Evolutionary conservation across 1,140 invertebrate species (phyloP).

Genomic region (Habropoda laboriosa): DNA sequence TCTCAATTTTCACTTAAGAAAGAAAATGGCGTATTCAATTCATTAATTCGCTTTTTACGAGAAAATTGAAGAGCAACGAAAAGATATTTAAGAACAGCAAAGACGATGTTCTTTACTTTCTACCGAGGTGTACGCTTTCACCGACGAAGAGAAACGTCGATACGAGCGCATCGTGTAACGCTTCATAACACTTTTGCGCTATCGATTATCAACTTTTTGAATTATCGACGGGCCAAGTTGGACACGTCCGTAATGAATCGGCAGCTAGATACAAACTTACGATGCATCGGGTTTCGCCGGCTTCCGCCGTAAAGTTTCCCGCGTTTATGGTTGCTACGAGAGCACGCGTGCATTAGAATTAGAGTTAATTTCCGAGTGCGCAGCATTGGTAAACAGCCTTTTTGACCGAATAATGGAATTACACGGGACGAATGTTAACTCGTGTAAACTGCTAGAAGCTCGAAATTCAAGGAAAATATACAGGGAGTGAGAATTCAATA

Average conservation of each 20-base stretch:
- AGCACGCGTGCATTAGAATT: background rate
- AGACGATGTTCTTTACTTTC: too few species aligned
- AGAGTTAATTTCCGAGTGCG: background rate
- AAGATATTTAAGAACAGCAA: too few species aligned
- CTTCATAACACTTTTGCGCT: constrained; percentile 13
- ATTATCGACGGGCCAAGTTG: constrained; percentile 23
- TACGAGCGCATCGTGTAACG: background rate
- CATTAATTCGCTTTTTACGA: too few species aligned
- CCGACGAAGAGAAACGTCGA: background rate
- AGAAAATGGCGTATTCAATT: too few species aligned
- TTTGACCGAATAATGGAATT: too few species aligned
- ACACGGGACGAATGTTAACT: background rate
- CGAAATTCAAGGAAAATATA: too few species aligned
- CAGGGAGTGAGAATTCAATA: too few species aligned
- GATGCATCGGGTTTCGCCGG: background rate
- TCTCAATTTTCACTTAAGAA: too few species aligned
- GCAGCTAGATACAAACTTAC: constrained; percentile 25
- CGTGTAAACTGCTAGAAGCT: too few species aligned
- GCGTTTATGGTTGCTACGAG: background rate
- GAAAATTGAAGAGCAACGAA: too few species aligned
- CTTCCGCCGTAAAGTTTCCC: background rate
- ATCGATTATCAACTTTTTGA: constrained; percentile 46
- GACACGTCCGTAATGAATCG: constrained; percentile 9
- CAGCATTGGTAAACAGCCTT: too few species aligned
- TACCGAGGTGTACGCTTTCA: background rate